Evolutionary conservation across 2,888 invertebrate species (phyloP).

Genomic region (Pachymerium ferrugineum): DNA sequence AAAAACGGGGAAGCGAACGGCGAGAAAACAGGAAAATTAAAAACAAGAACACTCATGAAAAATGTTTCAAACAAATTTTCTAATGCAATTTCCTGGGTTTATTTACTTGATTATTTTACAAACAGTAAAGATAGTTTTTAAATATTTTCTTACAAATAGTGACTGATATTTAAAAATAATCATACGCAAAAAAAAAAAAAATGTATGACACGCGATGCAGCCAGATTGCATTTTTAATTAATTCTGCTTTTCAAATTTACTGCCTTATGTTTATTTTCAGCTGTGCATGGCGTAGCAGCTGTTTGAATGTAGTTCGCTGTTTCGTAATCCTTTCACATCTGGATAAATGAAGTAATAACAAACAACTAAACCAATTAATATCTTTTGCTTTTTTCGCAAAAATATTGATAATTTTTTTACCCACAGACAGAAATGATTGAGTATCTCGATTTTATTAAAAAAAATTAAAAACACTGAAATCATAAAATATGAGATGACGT

Average conservation of each 20-base stretch:
- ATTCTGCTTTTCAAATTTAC: background rate
- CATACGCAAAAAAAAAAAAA: no score
- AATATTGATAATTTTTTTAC: no score
- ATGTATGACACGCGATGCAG: no score
- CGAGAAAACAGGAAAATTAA: background rate
- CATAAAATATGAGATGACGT: no score
- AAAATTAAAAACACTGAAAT: background rate
- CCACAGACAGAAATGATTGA: no score
- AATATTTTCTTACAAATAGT: no score
- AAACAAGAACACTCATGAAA: background rate
- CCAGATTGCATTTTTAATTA: no score
- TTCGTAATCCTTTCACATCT: slow-evolving; percentile 12
- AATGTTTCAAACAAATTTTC: no score
- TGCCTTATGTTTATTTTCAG: background rate
- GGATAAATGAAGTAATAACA: slow-evolving; percentile 9
- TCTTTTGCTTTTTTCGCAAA: background rate
- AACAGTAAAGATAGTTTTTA: no score
- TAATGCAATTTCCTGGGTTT: no score
- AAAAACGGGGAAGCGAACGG: background rate
- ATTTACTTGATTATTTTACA: no score
- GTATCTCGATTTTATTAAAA: background rate
- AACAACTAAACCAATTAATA: slow-evolving; percentile 12
- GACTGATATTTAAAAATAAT: no score
- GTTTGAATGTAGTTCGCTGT: background rate
- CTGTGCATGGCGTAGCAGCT: background rate